phyloP scores from a whole-genome alignment of 2,113 vertebrate genomes.

The Tachuris rubrigastra region DNA sequence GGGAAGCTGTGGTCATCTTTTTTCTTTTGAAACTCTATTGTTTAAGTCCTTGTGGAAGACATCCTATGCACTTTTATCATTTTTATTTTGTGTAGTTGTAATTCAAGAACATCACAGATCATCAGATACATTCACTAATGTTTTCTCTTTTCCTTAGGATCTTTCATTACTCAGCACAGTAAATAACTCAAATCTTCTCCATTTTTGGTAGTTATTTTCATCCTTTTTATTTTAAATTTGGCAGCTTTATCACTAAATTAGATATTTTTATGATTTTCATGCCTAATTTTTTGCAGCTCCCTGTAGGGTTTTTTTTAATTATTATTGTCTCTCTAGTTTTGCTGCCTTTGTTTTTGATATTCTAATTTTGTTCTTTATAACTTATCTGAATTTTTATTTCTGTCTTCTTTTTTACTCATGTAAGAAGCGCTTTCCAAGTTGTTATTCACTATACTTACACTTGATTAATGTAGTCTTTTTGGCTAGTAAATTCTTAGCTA shows the following conservation, averaged over 20 bases:
- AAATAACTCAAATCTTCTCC: background rate
- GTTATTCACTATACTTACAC: background rate
- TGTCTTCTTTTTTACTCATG: background rate
- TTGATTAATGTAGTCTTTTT: background rate
- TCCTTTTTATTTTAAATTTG: background rate
- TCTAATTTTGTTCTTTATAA: background rate
- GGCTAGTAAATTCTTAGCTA: background rate
- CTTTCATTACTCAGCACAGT: background rate
- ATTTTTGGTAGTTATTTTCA: background rate
- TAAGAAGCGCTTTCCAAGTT: background rate
- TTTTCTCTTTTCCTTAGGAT: background rate
- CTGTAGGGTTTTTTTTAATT: background rate
- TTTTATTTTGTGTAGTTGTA: background rate
- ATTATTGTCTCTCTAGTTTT: background rate
- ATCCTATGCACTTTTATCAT: background rate
- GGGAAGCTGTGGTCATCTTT: background rate
- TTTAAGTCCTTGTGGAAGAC: background rate
- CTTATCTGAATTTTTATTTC: background rate
- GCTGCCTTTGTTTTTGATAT: background rate
- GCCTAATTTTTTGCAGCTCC: background rate
- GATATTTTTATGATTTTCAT: constrained; percentile 3
- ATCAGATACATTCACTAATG: background rate
- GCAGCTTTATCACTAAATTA: background rate
- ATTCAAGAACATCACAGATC: background rate
- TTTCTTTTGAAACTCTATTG: background rate